Base-by-base conservation (phyloP, 1,140 invertebrate genomes). In the Chironomus tepperi region DNA sequence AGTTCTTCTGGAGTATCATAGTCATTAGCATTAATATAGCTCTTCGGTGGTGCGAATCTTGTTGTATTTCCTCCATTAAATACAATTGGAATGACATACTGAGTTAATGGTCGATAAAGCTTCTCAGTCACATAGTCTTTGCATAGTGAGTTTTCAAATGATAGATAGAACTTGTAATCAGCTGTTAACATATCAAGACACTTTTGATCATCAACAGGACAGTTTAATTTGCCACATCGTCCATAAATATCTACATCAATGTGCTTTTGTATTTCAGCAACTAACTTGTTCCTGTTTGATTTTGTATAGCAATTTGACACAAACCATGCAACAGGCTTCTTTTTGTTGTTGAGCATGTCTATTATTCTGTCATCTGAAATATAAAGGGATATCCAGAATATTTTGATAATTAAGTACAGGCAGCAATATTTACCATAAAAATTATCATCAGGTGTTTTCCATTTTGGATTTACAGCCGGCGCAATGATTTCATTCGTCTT, bases 161-260 rank as follows among this genome's bases (percentile, higher is more conserved):
- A 84, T 34, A 91, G 79, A 79, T 90, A 91, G 77, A 91, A 91
- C 77, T 86, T 87, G 79, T 91, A 90, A 43, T 84, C 76, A 0
- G 82, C 81, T 18, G 80, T 76, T 5, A 88, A 74, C 7, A 79
- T 77, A n/a, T 80, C 75, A 67, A 84, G 83, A 74, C 86, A 87
- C 21, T 83, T 77, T 1, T 81, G 77, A 12, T 76, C 73, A 6
- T 80, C 74, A 2, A 72, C 75, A 0, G 79, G 72, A 78, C 86
- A 87, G 6, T 77, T 77, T 0, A 81, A 34, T 3, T 75, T 74
- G 7, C 86, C 86, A 82, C 91, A 94, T 0, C 74, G 76, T n/a
- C 92, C 92, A 77, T 87, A 92, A n/a, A 90, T 83, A 79, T 92
- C 89, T 78, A 79, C 73, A 7, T 78, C 70, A 70, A 92, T 84